A percentile compares a stretch with the other conserved stretches of the same genome.
These are phyloP conservation scores for Coelinius sp. DNA, from an alignment of 2,888 invertebrate species.

Conservation along the genomic window DNA sequence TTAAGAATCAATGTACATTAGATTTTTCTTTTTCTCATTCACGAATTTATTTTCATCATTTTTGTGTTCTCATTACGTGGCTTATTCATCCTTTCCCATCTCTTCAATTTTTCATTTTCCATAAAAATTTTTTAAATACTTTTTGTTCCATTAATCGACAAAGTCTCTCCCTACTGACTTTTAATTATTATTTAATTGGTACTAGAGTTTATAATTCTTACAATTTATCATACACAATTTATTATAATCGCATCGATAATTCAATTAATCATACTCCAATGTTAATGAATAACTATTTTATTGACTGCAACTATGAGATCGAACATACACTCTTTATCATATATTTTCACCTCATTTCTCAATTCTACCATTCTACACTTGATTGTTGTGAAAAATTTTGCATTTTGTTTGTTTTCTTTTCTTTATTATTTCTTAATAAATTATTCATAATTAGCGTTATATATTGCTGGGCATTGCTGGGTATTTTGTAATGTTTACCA, in stretches of 20 bases:
- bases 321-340: conserved; percentile 43
- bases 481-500: conserved; percentile 16
- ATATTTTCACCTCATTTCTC: conserved; percentile 55
- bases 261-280: conserved; percentile 10
- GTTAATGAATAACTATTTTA: conserved; percentile 45
- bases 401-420: not conserved
- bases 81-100: conserved; percentile 17
- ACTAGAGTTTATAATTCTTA: conserved; percentile 33
- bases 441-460: conserved; percentile 17
- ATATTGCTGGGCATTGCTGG: conserved; percentile 13
- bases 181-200: conserved; percentile 31
- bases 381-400: conserved; percentile 18
- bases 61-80: conserved; percentile 20
- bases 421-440: conserved; percentile 11
- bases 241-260: conserved; percentile 21
- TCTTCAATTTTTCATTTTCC: not conserved
- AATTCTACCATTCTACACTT: conserved; percentile 35
- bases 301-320: conserved; percentile 52
- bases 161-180: conserved; percentile 3
- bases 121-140: conserved; percentile 19
- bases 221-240: conserved; percentile 32
- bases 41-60: conserved; percentile 36
- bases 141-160: conserved; percentile 2
- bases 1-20: conserved; percentile 60
- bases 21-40: conserved; percentile 10